Evolutionary conservation across 2,888 invertebrate species (phyloP).

Genomic region (Halictus quadricinctus): DNA sequence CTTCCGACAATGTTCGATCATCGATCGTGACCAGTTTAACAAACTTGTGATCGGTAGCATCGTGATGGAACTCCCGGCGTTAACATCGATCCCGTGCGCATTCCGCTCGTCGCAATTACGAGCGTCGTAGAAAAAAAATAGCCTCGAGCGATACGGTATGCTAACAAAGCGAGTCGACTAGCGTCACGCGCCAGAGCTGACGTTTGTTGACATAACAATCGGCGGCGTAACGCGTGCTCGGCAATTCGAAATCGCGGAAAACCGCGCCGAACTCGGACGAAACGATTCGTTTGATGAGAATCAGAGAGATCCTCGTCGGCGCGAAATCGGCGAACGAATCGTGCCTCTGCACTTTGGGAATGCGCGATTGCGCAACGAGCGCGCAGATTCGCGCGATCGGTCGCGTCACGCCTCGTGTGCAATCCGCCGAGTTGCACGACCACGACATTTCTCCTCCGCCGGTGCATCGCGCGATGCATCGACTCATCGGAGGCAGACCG

Average conservation of each 20-base stretch:
- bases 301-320: neutral
- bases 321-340: neutral
- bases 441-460: conserved; percentile 68
- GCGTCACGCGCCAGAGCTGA: conserved; percentile 19
- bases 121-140: neutral
- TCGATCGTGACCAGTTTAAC: neutral
- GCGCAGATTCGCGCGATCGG: conserved; percentile 41
- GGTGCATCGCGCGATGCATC: conserved; percentile 54
- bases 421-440: conserved; percentile 44
- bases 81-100: neutral
- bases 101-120: conserved; percentile 5
- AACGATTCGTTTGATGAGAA: neutral
- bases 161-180: conserved; percentile 41
- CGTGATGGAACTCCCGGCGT: neutral
- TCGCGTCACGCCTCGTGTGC: conserved; percentile 34
- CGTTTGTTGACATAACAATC: conserved; percentile 18
- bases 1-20: neutral
- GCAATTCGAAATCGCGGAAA: neutral
- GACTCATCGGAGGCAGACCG: conserved; percentile 68
- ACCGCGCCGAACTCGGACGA: neutral
- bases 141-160: conserved; percentile 1
- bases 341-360: conserved; percentile 20
- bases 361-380: conserved; percentile 42
- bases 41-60: neutral
- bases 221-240: neutral